A percentile compares a stretch with the other conserved stretches of the same genome.
phyloP scores from a whole-genome alignment of 1,140 invertebrate genomes.

The Sesamia nonagrioides region DNA sequence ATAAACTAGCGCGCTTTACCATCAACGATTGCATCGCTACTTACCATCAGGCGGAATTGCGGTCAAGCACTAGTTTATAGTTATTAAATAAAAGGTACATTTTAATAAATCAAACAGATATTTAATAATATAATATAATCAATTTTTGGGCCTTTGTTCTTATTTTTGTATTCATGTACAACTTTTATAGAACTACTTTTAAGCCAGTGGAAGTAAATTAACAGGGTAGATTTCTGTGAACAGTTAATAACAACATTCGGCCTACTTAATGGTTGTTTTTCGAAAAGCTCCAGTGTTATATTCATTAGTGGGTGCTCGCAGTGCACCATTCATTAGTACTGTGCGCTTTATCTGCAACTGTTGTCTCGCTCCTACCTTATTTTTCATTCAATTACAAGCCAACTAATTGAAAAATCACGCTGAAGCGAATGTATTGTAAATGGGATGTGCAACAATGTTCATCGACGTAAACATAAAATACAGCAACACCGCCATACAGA shows the following conservation, averaged over 20 bases:
- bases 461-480: neutral
- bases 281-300: slow-evolving; percentile 67
- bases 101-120: no score
- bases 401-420: slow-evolving; percentile 62
- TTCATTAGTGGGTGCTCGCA: slow-evolving; percentile 68
- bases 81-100: no score
- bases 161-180: no score
- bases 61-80: no score
- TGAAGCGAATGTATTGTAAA: slow-evolving; percentile 42
- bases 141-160: no score
- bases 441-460: neutral
- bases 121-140: no score
- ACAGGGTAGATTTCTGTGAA: slow-evolving; percentile 31
- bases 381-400: slow-evolving; percentile 67
- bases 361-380: slow-evolving; percentile 58
- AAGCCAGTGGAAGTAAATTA: slow-evolving; percentile 20
- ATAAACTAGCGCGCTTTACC: no score
- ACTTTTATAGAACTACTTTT: neutral
- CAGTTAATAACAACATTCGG: slow-evolving; percentile 67
- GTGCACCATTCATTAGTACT: slow-evolving; percentile 59
- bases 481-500: neutral
- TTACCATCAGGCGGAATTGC: no score
- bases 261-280: slow-evolving; percentile 73
- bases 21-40: no score
- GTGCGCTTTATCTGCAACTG: slow-evolving; percentile 63